Evolutionary conservation across 1,140 invertebrate genomes (phyloP).

Genomic region (Conus betulinus): DNA sequence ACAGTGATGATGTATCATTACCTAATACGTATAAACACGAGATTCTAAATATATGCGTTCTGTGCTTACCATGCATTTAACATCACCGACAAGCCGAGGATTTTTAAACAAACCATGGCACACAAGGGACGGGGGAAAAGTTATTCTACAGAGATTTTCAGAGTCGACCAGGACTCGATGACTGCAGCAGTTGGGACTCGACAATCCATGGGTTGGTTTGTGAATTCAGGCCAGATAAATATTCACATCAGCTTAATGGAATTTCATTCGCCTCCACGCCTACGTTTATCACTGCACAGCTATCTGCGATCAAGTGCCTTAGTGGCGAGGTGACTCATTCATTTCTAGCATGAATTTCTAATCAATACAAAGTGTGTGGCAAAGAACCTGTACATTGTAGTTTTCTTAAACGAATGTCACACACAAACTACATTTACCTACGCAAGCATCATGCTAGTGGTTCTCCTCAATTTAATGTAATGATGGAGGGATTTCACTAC

Average conservation of each 20-base stretch:
- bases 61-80: background rate
- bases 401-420: background rate
- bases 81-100: too few species aligned
- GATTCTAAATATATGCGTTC: background rate
- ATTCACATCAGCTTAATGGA: too few species aligned
- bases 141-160: background rate
- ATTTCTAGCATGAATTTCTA: background rate
- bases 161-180: too few species aligned
- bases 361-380: background rate
- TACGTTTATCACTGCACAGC: too few species aligned
- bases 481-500: background rate
- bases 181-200: too few species aligned
- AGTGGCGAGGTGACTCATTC: slow-evolving; percentile 16
- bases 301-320: background rate
- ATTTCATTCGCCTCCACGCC: too few species aligned
- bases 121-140: background rate
- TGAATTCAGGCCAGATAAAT: too few species aligned
- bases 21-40: background rate
- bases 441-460: too few species aligned
- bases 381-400: background rate
- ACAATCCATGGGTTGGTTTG: too few species aligned
- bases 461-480: background rate
- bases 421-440: background rate
- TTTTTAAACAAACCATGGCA: background rate
- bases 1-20: background rate